Percentiles rank a stretch among this genome's conserved stretches.
These are phyloP conservation scores for Zootermopsis nevadensis DNA, from an alignment of 2,888 invertebrate genomes.

Conservation along the genomic window DNA sequence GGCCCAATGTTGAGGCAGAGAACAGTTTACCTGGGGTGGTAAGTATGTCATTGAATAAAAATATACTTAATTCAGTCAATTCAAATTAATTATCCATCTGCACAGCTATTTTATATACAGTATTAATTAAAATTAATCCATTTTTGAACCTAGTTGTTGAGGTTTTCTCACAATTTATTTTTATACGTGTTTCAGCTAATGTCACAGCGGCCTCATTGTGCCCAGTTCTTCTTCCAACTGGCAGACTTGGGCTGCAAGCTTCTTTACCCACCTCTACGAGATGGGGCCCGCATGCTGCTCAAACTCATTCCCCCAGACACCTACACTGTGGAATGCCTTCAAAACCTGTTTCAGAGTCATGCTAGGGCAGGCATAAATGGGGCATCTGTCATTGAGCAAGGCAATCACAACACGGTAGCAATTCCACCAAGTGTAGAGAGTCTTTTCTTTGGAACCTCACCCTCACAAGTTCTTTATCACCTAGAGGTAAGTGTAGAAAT, in stretches of 20 bases:
- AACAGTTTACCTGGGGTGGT: slow-evolving; percentile 92
- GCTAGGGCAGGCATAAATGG: slow-evolving; percentile 43
- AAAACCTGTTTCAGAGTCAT: slow-evolving; percentile 53
- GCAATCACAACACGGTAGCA: slow-evolving; percentile 11
- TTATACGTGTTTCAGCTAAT: slow-evolving; percentile 72
- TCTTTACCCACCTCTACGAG: slow-evolving; percentile 82
- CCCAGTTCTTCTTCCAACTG: slow-evolving; percentile 85
- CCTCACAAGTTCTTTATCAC: slow-evolving; percentile 81
- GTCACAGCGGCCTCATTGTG: slow-evolving; percentile 81
- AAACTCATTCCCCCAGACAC: slow-evolving; percentile 84
- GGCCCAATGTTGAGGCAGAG: slow-evolving; percentile 85
- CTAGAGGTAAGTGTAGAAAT: slow-evolving; percentile 69
- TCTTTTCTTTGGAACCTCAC: slow-evolving; percentile 76
- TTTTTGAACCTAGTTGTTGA: slow-evolving; percentile 2
- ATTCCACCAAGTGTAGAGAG: slow-evolving; percentile 66
- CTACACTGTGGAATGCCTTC: slow-evolving; percentile 71
- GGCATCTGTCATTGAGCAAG: slow-evolving; percentile 36
- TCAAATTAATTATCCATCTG: too few relatives aligned
- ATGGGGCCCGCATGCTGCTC: slow-evolving; percentile 83
- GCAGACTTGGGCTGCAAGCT: slow-evolving; percentile 89
- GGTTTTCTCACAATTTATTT: slow-evolving; percentile 41
- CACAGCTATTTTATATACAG: too few relatives aligned
- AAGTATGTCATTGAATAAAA: slow-evolving; percentile 63
- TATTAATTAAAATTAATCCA: slow-evolving; percentile 10
- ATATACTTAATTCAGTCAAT: too few relatives aligned